These are phyloP conservation scores for Crocodylus rhombifer DNA, from an alignment of 2,797 vertebrate species.

Conservation along the genomic window DNA sequence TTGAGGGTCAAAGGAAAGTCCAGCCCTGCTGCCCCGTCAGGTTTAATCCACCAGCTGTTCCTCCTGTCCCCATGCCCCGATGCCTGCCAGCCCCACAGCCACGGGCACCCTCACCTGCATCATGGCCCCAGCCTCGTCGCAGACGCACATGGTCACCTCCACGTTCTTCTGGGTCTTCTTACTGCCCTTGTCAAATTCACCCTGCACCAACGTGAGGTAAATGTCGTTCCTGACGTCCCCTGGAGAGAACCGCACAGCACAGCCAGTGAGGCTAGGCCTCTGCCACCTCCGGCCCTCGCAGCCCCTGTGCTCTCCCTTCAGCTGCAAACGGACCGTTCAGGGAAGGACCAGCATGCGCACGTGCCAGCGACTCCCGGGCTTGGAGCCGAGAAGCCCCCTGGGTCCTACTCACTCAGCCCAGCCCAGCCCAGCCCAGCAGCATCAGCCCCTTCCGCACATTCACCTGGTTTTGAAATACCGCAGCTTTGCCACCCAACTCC, in stretches of 20 bases:
- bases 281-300: not conserved
- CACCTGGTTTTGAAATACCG: not conserved
- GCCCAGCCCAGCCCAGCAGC: not conserved
- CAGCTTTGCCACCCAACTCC: not conserved
- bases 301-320: not conserved
- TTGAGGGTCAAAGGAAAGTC: not conserved
- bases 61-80: no score
- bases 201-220: conserved; percentile 74
- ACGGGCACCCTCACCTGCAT: conserved; percentile 25
- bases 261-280: fast-evolving
- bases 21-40: not conserved
- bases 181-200: conserved; percentile 72
- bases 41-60: not conserved
- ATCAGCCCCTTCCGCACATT: not conserved
- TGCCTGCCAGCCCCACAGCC: no score
- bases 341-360: not conserved
- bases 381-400: not conserved
- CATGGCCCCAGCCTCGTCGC: conserved; percentile 34
- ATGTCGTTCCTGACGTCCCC: conserved; percentile 76
- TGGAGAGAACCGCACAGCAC: not conserved
- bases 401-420: not conserved
- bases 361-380: fast-evolving
- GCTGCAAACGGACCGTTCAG: not conserved
- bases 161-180: conserved; percentile 76
- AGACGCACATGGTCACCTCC: conserved; percentile 73